Conservation (phyloP, 1,140 invertebrate genomes). For the Calliopsis andreniformis region DNA sequence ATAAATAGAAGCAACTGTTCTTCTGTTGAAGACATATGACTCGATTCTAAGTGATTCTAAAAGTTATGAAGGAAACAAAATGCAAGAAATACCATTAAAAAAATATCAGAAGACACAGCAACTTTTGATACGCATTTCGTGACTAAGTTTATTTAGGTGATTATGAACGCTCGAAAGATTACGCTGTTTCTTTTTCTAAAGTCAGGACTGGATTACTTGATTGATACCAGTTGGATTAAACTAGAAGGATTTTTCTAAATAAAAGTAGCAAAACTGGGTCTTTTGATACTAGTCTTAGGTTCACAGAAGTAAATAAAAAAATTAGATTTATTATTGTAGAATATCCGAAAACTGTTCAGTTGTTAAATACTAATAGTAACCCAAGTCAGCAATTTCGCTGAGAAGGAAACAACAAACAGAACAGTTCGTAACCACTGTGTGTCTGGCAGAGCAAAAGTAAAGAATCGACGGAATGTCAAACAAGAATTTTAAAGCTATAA, state of each 20-base stretch:
- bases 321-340: conserved; percentile 10
- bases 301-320: neutral
- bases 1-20: conserved; percentile 64
- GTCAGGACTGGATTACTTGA: conserved; percentile 73
- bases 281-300: conserved; percentile 52
- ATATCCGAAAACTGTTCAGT: too few relatives aligned
- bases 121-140: conserved; percentile 79
- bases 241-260: conserved; percentile 31
- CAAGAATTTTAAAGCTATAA: neutral
- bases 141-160: conserved; percentile 64
- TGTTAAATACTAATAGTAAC: neutral
- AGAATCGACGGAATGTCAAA: too few relatives aligned
- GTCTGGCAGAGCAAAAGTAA: neutral
- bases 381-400: neutral
- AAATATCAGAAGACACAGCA: conserved; percentile 77
- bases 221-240: neutral
- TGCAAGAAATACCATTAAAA: conserved; percentile 72
- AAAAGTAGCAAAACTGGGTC: conserved; percentile 27
- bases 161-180: neutral
- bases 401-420: too few relatives aligned
- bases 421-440: neutral
- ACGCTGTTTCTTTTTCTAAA: conserved; percentile 2
- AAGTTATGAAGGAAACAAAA: conserved; percentile 66
- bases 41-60: neutral
- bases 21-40: neutral